Evolutionary conservation across 2,797 vertebrate species (phyloP).

Genomic region (Anguilla anguilla): DNA sequence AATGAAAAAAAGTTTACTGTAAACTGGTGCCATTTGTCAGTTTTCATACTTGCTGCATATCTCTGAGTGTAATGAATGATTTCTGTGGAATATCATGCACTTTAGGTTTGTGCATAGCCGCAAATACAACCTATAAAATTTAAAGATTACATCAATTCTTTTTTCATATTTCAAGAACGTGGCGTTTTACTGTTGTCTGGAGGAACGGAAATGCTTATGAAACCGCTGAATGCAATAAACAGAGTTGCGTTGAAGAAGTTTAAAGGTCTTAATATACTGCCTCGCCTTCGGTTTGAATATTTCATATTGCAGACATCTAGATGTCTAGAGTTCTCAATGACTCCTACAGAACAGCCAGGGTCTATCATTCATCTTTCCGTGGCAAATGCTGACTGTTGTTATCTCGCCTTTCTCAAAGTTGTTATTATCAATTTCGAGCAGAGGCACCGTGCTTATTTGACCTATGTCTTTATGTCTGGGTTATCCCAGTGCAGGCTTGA

Average conservation of each 20-base stretch:
- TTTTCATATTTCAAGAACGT: background rate
- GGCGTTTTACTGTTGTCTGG: background rate
- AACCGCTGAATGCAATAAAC: background rate
- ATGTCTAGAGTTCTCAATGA: background rate
- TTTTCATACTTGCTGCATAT: background rate
- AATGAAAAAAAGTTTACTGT: background rate
- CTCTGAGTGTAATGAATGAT: background rate
- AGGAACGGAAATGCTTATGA: background rate
- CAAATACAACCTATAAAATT: background rate
- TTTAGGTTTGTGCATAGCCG: background rate
- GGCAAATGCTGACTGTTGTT: background rate
- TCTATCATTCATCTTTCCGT: background rate
- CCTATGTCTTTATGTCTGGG: background rate
- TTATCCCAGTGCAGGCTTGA: background rate
- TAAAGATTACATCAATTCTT: background rate
- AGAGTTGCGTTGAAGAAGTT: background rate
- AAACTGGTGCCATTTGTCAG: background rate
- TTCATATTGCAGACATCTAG: constrained; percentile 2
- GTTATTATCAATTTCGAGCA: background rate
- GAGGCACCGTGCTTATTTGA: background rate
- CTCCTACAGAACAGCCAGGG: background rate
- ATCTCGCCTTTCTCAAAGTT: background rate
- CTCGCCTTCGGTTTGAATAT: background rate
- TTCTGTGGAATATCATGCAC: background rate
- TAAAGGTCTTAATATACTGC: constrained; percentile 6